Evolutionary conservation across 1,140 invertebrate genomes (phyloP), one percentile per base, ranked within the genome.

Genomic region (Drosophila nasuta): DNA sequence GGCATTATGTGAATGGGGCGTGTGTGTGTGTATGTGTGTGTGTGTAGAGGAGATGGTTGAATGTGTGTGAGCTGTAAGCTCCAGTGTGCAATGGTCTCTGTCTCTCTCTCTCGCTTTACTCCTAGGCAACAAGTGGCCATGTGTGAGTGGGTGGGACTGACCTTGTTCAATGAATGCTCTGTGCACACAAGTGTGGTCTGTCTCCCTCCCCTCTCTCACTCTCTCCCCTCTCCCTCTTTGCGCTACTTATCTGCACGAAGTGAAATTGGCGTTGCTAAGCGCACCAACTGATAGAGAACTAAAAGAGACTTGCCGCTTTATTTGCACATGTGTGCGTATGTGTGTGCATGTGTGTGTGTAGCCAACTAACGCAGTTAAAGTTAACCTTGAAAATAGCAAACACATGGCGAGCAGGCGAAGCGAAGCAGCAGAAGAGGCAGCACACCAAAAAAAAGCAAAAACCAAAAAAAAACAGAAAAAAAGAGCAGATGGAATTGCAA

Each of bases 361-460:
- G 13, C 15, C 52, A 91, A 89, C 88, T 91, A 86, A 88, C 76
- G 74, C 75, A 38, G 71, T 62, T 77, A 79, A 86, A 38, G 75
- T 63, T 88, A 91, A 86, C 89, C 88, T 91, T 91, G 89, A 91
- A 81, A 91, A 91, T 91, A 91, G 89, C 80, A 82, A 57, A 57
- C 77, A 86, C 73, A 79, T 60, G 45, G 60, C 52, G 49, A 66
- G 41, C 72, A 64, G 56, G 51, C 35, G 52, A 77, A 80, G 67
- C 73, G 57, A 66, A 81, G 59, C 43, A 51, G 15, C 30, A 54
- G 46, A 63, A 65, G 15, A 41, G 20, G 52, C 33, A 56, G 30
- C 15, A n/a, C 28, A 52, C 7, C 8, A 28, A 13, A n/a, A 45
- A 68, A 54, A 60, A 5, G 13, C 13, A 64, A 33, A 45, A 68